phyloP scores from a whole-genome alignment of 2,888 invertebrate genomes.

The Selenia dentaria region DNA sequence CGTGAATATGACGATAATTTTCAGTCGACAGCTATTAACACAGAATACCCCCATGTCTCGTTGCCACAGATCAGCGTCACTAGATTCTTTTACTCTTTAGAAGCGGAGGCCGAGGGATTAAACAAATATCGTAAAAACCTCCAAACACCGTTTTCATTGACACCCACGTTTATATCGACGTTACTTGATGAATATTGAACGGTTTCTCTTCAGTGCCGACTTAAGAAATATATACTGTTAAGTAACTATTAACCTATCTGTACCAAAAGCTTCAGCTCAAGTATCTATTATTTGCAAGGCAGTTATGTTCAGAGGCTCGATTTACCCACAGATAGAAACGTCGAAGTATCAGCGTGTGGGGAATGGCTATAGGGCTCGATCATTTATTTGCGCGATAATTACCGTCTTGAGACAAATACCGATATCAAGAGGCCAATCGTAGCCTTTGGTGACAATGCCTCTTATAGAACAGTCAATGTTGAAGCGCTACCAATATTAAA shows the following conservation, averaged over 20 bases:
- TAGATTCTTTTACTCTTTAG: no score
- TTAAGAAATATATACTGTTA: no score
- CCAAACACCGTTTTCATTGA: neutral
- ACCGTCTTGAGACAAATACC: conserved; percentile 41
- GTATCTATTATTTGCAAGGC: conserved; percentile 67
- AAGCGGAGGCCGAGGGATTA: no score
- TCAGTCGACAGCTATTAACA: no score
- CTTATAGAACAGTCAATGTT: no score
- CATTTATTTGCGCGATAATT: conserved; percentile 60
- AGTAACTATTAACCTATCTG: no score
- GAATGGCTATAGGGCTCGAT: conserved; percentile 58
- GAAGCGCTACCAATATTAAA: no score
- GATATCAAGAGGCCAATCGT: no score
- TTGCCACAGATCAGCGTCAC: no score
- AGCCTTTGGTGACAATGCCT: no score
- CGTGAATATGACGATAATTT: no score
- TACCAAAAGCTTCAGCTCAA: conserved; percentile 36
- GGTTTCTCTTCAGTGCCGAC: conserved; percentile 41
- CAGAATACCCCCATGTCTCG: no score
- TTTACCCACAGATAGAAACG: conserved; percentile 53
- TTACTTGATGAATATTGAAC: conserved; percentile 62
- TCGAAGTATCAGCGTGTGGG: conserved; percentile 50
- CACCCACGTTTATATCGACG: conserved; percentile 39
- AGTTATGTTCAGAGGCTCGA: conserved; percentile 68
- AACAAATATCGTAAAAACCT: neutral